Base-by-base conservation (phyloP, 2,113 vertebrate genomes). In the Chamaetylas fuelleborni region DNA sequence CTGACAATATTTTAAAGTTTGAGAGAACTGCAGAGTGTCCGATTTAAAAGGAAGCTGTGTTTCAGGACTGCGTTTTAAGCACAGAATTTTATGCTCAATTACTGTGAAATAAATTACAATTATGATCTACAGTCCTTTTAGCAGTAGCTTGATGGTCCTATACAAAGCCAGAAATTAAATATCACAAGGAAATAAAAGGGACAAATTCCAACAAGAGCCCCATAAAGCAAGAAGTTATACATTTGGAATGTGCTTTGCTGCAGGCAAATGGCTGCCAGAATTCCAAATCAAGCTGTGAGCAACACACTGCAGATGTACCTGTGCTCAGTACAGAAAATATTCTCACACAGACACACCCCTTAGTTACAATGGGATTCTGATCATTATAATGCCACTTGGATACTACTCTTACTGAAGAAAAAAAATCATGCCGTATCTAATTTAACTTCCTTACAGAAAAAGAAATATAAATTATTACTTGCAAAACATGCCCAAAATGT, bases 371-470 rank as follows among this genome's bases (percentile, higher is more conserved):
- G 4, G 7, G 36, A 57, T 57, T 65, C 42, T 50, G 47, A 71
- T 45, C 3, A 1, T 4, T 23, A n/a, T 4, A 42, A 40, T 7
- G 12, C 26, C n/a, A 45, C 36, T 53, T 57, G 12, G 14, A 6
- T 57, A 76, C 10, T 25, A 23, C 7, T 61, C 19, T 19, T 53
- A 26, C 8, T 4, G 5, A 50, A 66, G 38, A 18, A 64, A 28
- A 47, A 66, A 26, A 77, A 51, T 3, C 7, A 57, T 31, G 34
- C 5, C 0, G 0, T 8, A 19, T 50, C n/a, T 23, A 23, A 36
- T 54, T 72, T 64, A 29, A 60, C 13, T 61, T 61, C 86, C 29
- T 42, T 45, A 74, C 14, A 62, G n/a, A 72, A 83, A 70, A 62
- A 79, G 5, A 71, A 70, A 84, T 33, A 42, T 1, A 66, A 78